Evolutionary conservation across 2,888 invertebrate genomes (phyloP).

Genomic region (Phlogophora meticulosa): DNA sequence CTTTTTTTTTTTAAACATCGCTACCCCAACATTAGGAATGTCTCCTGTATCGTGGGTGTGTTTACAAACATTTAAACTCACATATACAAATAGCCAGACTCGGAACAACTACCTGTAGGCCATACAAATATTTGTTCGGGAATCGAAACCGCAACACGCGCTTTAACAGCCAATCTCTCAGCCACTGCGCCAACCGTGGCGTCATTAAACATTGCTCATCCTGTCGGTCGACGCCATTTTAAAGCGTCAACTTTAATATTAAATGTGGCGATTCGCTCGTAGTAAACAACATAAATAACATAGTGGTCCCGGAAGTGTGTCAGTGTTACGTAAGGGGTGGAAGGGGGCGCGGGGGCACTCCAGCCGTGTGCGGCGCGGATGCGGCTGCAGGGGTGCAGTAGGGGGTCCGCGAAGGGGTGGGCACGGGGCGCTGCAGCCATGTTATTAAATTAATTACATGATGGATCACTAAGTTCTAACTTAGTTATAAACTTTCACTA

Average conservation of each 20-base stretch:
- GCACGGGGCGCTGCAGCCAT: constrained; percentile 22
- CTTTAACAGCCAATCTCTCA: too few relatives aligned
- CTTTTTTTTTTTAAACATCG: too few relatives aligned
- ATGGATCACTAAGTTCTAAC: constrained; percentile 24
- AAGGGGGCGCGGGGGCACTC: constrained; percentile 24
- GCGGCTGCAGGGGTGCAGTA: constrained; percentile 50
- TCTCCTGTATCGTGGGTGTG: too few relatives aligned
- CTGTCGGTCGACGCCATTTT: constrained; percentile 13
- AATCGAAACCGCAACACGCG: too few relatives aligned
- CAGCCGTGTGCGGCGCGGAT: constrained; percentile 32
- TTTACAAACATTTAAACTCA: too few relatives aligned
- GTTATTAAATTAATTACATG: constrained; percentile 30
- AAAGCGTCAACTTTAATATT: constrained; percentile 33
- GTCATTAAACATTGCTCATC: too few relatives aligned
- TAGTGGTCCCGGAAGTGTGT: constrained; percentile 56
- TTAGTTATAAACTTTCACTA: constrained; percentile 9
- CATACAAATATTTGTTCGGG: too few relatives aligned
- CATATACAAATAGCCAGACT: too few relatives aligned
- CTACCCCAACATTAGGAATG: too few relatives aligned
- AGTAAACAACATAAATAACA: constrained; percentile 62
- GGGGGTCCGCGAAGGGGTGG: not conserved
- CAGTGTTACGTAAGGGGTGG: constrained; percentile 58
- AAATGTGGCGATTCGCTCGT: constrained; percentile 35
- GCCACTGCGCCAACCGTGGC: too few relatives aligned
- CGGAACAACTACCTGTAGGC: too few relatives aligned